A percentile compares a stretch with the other conserved stretches of the same genome.
Conservation (phyloP, 2,113 vertebrate species). For the Siphamia tubifer region DNA sequence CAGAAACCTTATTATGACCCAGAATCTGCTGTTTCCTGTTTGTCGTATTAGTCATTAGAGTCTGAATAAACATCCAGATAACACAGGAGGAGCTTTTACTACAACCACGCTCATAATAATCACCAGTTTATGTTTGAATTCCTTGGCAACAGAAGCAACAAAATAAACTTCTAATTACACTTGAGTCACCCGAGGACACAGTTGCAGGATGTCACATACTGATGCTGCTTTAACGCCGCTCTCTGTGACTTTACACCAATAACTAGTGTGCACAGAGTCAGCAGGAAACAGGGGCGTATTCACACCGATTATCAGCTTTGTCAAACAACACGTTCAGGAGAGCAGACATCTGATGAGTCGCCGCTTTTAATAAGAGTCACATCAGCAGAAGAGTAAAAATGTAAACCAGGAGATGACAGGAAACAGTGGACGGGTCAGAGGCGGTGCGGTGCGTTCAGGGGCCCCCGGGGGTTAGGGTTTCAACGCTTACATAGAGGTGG, state of each 20-base stretch:
- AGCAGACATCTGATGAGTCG: neutral
- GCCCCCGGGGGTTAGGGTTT: conserved; percentile 42
- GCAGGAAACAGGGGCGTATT: neutral
- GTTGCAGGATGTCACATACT: neutral
- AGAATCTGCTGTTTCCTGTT: too few species aligned
- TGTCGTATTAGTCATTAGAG: neutral
- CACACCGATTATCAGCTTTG: neutral
- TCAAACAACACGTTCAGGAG: neutral
- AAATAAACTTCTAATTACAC: conserved; percentile 3
- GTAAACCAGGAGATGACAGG: neutral
- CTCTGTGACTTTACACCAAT: neutral
- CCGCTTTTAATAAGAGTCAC: neutral
- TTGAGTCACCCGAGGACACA: neutral
- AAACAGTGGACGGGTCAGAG: conserved; percentile 7
- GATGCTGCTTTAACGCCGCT: too few species aligned
- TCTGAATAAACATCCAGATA: neutral
- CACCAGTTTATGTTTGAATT: neutral
- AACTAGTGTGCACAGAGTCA: neutral
- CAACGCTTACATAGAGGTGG: conserved; percentile 15
- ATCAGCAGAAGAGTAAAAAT: neutral
- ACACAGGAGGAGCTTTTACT: neutral
- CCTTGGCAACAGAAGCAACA: neutral
- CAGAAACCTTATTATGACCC: too few species aligned
- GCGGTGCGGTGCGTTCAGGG: too few species aligned
- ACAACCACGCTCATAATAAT: neutral